A percentile compares a stretch with the other conserved stretches of the same genome.
These are phyloP conservation scores for Xylocopa sonorina DNA, from an alignment of 1,140 invertebrate species.

Conservation along the genomic window DNA sequence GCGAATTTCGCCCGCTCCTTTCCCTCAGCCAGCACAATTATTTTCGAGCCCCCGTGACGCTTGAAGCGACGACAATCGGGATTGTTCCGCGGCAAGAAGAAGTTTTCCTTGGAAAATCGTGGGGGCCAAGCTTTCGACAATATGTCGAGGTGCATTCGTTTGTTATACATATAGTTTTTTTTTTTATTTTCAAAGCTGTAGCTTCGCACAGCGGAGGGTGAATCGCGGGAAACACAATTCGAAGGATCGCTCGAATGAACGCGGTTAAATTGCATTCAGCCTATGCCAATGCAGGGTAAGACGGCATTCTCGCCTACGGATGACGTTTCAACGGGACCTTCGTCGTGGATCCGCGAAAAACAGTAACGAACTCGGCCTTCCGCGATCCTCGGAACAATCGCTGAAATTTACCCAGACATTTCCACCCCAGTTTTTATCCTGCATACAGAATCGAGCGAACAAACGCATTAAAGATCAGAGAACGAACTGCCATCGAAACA, in stretches of 20 bases:
- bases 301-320: background rate
- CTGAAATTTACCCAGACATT: slow-evolving; percentile 14
- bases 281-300: slow-evolving; percentile 21
- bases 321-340: background rate
- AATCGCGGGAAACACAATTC: slow-evolving; percentile 15
- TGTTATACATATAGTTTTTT: no score
- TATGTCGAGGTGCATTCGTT: background rate
- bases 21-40: slow-evolving; percentile 8
- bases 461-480: slow-evolving; percentile 27
- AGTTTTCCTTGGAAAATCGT: slow-evolving; percentile 2
- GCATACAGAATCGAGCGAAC: background rate
- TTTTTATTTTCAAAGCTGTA: background rate
- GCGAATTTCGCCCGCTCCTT: slow-evolving; percentile 44
- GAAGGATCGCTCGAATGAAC: slow-evolving; percentile 36
- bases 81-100: slow-evolving; percentile 21
- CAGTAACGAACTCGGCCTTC: background rate
- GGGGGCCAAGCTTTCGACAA: slow-evolving; percentile 4
- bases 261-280: slow-evolving; percentile 37
- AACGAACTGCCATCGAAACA: background rate
- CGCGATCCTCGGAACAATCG: background rate
- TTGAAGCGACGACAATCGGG: slow-evolving; percentile 34
- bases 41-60: slow-evolving; percentile 15
- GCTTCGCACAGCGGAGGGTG: background rate
- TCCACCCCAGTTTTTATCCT: slow-evolving; percentile 22
- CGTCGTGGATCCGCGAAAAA: slow-evolving; percentile 4